A percentile compares a stretch with the other conserved stretches of the same genome.
Conservation (phyloP, 2,113 vertebrate genomes). For the Lasiurus cinereus region DNA sequence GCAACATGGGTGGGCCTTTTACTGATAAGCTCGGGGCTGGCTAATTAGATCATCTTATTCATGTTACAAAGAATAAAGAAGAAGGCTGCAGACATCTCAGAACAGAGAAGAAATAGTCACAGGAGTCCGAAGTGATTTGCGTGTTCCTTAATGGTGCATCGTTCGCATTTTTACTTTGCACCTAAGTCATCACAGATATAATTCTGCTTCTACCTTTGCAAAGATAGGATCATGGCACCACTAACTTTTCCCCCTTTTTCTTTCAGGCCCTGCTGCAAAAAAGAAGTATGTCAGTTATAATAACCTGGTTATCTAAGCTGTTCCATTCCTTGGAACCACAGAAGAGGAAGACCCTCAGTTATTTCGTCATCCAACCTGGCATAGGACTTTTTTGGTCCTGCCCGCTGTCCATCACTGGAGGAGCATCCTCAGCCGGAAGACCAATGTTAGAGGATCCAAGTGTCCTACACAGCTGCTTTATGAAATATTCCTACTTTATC, state of each 20-base stretch:
- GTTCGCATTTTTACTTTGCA: neutral
- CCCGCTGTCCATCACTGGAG: constrained; percentile 74
- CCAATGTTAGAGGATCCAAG: constrained; percentile 78
- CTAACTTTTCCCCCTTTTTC: constrained; percentile 38
- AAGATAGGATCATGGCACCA: neutral
- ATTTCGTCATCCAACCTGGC: constrained; percentile 79
- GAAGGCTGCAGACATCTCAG: neutral
- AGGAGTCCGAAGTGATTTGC: neutral
- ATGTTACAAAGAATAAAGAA: neutral
- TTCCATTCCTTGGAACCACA: constrained; percentile 78
- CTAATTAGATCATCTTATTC: neutral
- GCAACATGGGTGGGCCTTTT: neutral
- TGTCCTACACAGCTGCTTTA: constrained; percentile 84
- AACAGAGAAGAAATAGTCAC: neutral
- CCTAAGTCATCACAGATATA: neutral
- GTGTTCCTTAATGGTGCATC: neutral
- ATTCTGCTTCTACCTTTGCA: neutral
- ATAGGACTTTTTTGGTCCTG: constrained; percentile 80
- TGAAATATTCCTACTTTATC: constrained; percentile 78
- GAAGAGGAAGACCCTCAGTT: constrained; percentile 77
- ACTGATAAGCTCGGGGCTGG: neutral
- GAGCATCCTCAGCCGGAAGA: constrained; percentile 74
- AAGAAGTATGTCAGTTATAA: constrained; percentile 98
- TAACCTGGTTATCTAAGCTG: constrained; percentile 94
- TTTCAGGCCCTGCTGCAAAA: constrained; percentile 95